Evolutionary conservation across 2,888 invertebrate genomes (phyloP), one percentile per base, ranked within the genome.

Genomic region (Eretmocerus hayati): DNA sequence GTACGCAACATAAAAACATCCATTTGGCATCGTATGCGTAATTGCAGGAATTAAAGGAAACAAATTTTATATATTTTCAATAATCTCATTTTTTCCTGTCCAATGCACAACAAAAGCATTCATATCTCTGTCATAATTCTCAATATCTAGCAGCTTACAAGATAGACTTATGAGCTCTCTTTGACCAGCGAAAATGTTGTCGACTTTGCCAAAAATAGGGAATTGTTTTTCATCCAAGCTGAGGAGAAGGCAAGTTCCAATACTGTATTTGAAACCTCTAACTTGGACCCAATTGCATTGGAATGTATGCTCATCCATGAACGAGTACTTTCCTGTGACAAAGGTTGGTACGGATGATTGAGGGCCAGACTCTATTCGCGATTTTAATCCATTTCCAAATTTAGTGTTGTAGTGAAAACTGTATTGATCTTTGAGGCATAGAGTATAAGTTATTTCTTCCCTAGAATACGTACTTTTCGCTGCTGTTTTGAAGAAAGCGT

Each of bases 391-490:
- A 9, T 26, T 11, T 6, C 6, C 8, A 11, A 20, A 6, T n/a
- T 35, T 35, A 9, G n/a, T n/a, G 20, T 23, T 19, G 22, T 43
- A 23, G 13, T 20, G 21, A 15, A 43, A 36, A 5, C 33, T 5
- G 2, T 18, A 33, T 35, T 43, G 43, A 8, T 43, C 15, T 22
- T 43, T 43, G 21, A 33, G 21, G n/a, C 16, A 23, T n/a, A 43
- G 21, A 8, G 43, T 43, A 6, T 36, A 21, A 13, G 36, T 32
- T 21, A 35, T 43, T 5, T 43, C 30, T 43, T 33, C n/a, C 13
- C 43, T 33, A 4, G 35, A 43, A 20, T 11, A 5, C 15, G 22
- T 43, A 5, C 32, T 23, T 3, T 43, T 16, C n/a, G 43, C 43
- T 6, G n/a, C 16, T 9, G n/a, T 8, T 35, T 33, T 35, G 18